These are phyloP conservation scores for Gadopsis marmoratus DNA, from an alignment of 2,797 vertebrate species.

Conservation along the genomic window DNA sequence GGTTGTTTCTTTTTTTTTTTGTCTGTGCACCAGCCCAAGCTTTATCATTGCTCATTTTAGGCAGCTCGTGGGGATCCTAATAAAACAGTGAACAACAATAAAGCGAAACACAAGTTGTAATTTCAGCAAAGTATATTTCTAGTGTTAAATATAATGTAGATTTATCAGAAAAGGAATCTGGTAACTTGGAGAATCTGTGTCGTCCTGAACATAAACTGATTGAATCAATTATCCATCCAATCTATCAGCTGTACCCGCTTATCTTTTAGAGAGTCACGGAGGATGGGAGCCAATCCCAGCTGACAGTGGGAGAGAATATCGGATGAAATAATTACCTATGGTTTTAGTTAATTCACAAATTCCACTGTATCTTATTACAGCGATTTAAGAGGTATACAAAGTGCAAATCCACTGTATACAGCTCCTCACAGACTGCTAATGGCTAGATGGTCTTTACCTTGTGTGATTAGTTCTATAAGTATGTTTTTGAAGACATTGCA, in stretches of 20 bases:
- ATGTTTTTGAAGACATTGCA: neutral
- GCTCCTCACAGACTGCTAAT: neutral
- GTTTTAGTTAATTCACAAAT: constrained; percentile 7
- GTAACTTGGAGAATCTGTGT: constrained; percentile 14
- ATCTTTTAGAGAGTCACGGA: no score
- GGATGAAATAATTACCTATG: neutral
- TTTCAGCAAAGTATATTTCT: neutral
- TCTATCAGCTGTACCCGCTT: no score
- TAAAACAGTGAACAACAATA: constrained; percentile 29
- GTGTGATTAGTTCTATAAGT: neutral
- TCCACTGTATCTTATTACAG: neutral
- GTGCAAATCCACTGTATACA: neutral
- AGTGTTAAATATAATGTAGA: neutral
- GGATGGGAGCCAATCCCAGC: no score
- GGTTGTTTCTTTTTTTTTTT: constrained; percentile 14
- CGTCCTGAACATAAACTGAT: neutral
- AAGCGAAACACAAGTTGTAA: neutral
- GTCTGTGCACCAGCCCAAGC: neutral
- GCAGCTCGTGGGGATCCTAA: constrained; percentile 15
- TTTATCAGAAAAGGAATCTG: constrained; percentile 1
- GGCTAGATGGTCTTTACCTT: neutral
- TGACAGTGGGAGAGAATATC: no score
- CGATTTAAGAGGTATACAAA: neutral
- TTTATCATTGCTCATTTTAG: constrained; percentile 21
- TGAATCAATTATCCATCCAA: neutral